phyloP scores from a whole-genome alignment of 2,113 vertebrate genomes.

The Trematomus loennbergii region DNA sequence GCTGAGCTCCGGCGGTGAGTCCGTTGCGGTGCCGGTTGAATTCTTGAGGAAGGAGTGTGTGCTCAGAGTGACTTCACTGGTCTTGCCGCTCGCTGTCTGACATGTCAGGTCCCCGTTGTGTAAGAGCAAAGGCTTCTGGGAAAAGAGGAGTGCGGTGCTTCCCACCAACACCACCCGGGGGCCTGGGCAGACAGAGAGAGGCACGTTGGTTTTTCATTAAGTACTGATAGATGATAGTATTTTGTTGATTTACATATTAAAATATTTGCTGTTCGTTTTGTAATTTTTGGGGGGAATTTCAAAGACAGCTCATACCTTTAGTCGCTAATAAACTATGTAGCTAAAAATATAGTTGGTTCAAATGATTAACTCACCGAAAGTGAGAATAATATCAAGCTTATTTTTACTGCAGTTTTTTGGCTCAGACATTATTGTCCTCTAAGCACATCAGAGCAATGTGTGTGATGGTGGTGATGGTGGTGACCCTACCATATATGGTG shows the following conservation, averaged over 20 bases:
- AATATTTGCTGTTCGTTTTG: not conserved
- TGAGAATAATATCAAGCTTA: too few relatives aligned
- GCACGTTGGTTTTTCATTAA: not conserved
- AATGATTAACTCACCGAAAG: too few relatives aligned
- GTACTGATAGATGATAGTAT: not conserved
- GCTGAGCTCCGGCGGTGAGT: conserved; percentile 74
- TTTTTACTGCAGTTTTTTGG: too few relatives aligned
- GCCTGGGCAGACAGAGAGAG: conserved; percentile 77
- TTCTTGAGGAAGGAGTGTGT: conserved; percentile 93
- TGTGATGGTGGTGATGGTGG: not conserved
- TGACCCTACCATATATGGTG: conserved; percentile 91
- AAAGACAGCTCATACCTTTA: too few relatives aligned
- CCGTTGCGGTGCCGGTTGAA: conserved; percentile 69
- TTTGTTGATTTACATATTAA: not conserved
- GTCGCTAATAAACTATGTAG: too few relatives aligned
- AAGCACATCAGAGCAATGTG: not conserved
- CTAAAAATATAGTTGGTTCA: too few relatives aligned
- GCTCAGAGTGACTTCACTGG: conserved; percentile 87
- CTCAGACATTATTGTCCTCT: too few relatives aligned
- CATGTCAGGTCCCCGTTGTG: conserved; percentile 96
- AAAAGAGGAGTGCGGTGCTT: conserved; percentile 90
- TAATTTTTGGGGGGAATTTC: too few relatives aligned
- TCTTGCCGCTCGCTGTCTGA: conserved; percentile 94
- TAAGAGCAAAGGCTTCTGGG: conserved; percentile 93
- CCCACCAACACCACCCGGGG: conserved; percentile 92